Evolutionary conservation across 2,888 invertebrate species (phyloP), one percentile per base, ranked within the genome.

Genomic region (Raillietiella orientalis): DNA sequence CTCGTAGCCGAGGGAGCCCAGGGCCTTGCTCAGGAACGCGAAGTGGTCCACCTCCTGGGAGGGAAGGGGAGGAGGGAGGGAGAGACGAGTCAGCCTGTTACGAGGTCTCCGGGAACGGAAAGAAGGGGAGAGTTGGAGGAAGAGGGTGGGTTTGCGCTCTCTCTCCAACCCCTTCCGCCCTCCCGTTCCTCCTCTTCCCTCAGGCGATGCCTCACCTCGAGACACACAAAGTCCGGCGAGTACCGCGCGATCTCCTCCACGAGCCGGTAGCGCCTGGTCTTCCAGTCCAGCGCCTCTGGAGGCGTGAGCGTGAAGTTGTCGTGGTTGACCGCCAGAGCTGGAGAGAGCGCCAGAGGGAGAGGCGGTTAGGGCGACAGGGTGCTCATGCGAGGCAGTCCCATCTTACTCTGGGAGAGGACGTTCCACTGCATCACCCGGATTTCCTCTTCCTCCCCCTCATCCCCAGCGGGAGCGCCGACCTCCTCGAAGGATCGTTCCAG

Each of bases 271-370:
- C 60, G 53, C 34, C 69, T 49, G 30, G 52, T 53, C 33, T 56
- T 52, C 66, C 67, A 69, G 23, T 59, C 55, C 30, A 70, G 44
- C 2, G 66, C 66, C 39, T 59, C 59, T 12, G 55, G 50, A 3
- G 67, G 66, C 41, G 66, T 66, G 26, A 54, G 49, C 4, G 61
- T 59, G 42, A 69, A 69, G 37, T 62, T 61, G 42, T 69, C 67
- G 36, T 61, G 62, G 37, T 57, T 56, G 38, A 56, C 53, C 12
- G 66, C 65, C 31, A 69, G 48, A 30, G 63, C 69, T 67, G 37
- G 12, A 49, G 44, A 36, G 15, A 19, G 12, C 24, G 14, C 16
- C 9, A 14, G 20, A 9, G 13, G n/a, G 4, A 25, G 10, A 16
- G n/a, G 1, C 8, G 9, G 9, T 4, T 12, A 26, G 14, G n/a